Percentiles rank a stretch among this genome's conserved stretches.
Evolutionary conservation across 2,888 invertebrate species (phyloP).

Genomic region (Latrodectus hesperus): DNA sequence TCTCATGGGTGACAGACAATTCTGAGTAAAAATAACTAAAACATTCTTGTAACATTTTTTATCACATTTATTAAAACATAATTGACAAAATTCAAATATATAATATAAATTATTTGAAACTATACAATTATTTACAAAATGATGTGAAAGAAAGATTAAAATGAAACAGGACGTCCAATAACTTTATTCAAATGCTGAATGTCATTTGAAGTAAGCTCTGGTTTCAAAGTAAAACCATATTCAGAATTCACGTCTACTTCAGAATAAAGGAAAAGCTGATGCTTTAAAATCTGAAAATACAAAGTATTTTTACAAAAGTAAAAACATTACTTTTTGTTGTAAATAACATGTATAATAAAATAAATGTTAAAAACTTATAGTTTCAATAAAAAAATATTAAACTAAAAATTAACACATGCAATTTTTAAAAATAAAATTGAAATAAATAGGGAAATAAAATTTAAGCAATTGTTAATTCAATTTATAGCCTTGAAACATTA

Average conservation of each 20-base stretch:
- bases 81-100: too few species aligned
- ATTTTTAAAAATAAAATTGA: neutral
- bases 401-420: neutral
- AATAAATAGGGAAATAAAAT: too few species aligned
- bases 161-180: conserved; percentile 14
- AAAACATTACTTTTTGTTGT: neutral
- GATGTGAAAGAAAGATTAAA: neutral
- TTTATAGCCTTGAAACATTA: too few species aligned
- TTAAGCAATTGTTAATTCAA: too few species aligned
- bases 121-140: neutral
- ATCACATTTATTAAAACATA: too few species aligned
- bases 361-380: neutral
- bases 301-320: neutral
- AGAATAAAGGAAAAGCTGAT: conserved; percentile 33
- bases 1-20: too few species aligned
- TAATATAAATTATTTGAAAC: too few species aligned
- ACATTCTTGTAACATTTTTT: too few species aligned
- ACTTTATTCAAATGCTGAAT: conserved; percentile 16
- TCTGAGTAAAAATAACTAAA: too few species aligned
- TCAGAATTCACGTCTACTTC: conserved; percentile 8
- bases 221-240: conserved; percentile 29
- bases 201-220: conserved; percentile 9
- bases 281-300: conserved; percentile 12
- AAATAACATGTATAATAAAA: neutral
- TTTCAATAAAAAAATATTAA: neutral